phyloP scores from a whole-genome alignment of 2,888 invertebrate species.

The Masnerella sp. region DNA sequence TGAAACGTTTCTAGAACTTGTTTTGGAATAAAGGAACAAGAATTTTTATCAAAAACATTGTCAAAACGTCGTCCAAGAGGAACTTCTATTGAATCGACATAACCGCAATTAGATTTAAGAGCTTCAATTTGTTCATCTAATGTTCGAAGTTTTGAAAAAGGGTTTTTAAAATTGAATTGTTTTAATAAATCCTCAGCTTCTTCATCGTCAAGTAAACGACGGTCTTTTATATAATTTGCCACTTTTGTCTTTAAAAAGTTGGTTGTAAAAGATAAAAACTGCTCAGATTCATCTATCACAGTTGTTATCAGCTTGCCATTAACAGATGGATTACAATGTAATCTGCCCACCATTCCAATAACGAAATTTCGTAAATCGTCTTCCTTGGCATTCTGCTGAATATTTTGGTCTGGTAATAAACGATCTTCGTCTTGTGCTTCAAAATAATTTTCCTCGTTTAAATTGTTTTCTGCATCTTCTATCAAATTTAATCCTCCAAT shows the following conservation, averaged over 20 bases:
- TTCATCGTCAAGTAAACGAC: conserved; percentile 18
- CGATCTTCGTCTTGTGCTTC: conserved; percentile 4
- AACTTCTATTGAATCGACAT: conserved; percentile 32
- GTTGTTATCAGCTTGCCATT: conserved; percentile 28
- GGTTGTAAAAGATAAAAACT: conserved; percentile 9
- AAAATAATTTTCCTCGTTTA: not conserved
- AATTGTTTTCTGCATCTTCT: conserved; percentile 14
- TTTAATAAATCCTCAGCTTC: conserved; percentile 1
- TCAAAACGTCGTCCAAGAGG: conserved; percentile 33
- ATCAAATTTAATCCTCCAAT: not conserved
- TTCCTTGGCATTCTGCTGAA: conserved; percentile 1
- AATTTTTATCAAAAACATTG: conserved; percentile 26
- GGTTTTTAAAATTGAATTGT: not conserved
- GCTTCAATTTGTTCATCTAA: conserved; percentile 37
- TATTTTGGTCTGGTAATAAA: conserved; percentile 8
- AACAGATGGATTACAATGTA: conserved; percentile 50
- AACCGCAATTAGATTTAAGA: conserved; percentile 28
- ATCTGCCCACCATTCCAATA: conserved; percentile 27
- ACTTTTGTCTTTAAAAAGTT: conserved; percentile 4
- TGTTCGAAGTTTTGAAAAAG: conserved; percentile 19
- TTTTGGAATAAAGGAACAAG: conserved; percentile 11
- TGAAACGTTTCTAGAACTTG: conserved; percentile 39
- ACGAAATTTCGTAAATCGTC: conserved; percentile 17
- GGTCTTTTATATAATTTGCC: conserved; percentile 4
- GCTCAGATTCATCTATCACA: conserved; percentile 35